Conservation (phyloP, 1,140 invertebrate species). For the Drosophila kanapiae region DNA sequence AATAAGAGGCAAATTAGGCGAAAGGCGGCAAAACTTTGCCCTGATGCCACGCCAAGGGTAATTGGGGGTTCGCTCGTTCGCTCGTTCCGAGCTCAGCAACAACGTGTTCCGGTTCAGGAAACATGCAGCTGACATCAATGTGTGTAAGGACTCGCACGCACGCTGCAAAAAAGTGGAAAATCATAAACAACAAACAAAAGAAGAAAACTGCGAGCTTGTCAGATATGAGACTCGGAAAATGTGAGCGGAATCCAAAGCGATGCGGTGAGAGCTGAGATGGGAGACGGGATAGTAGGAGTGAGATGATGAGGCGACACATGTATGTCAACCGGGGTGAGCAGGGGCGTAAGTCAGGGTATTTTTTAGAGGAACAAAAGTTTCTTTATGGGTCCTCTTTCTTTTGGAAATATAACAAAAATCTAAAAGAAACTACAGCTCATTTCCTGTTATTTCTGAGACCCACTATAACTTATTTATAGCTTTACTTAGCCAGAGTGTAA, state of each 20-base stretch:
- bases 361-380: neutral
- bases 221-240: conserved; percentile 42
- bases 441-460: neutral
- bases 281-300: neutral
- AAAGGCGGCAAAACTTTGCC: conserved; percentile 40
- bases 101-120: conserved; percentile 56
- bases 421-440: neutral
- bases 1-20: conserved; percentile 68
- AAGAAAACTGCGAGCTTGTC: conserved; percentile 37
- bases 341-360: neutral
- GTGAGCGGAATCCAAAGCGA: conserved; percentile 41
- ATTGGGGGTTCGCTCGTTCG: conserved; percentile 16
- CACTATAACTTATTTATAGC: neutral
- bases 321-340: neutral
- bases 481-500: neutral
- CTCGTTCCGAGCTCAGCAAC: conserved; percentile 24
- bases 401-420: neutral
- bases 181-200: conserved; percentile 41
- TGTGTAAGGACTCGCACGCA: conserved; percentile 42
- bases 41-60: conserved; percentile 5
- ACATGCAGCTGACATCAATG: conserved; percentile 72
- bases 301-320: conserved; percentile 1
- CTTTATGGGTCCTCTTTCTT: no score
- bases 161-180: conserved; percentile 43
- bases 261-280: conserved; percentile 17